These are phyloP conservation scores for Grammomys surdaster DNA, from an alignment of 2,113 vertebrate genomes.

Conservation along the genomic window DNA sequence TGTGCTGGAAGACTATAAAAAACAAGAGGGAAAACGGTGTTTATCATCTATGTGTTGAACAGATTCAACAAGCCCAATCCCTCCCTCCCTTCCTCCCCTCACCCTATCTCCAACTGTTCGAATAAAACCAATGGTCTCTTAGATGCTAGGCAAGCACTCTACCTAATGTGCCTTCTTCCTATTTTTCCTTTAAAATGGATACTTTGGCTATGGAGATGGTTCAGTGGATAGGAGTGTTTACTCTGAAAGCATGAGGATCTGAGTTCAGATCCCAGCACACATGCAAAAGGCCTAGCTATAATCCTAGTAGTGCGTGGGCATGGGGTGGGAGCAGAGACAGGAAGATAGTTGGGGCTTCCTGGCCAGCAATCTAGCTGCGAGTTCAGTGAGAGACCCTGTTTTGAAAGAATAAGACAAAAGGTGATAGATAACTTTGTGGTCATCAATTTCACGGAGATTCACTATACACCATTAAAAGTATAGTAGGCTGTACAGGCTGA, in stretches of 20 bases:
- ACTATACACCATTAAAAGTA: neutral
- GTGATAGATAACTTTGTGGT: neutral
- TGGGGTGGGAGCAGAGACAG: neutral
- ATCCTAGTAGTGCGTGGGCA: neutral
- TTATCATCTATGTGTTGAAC: slow-evolving; percentile 17
- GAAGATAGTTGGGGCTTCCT: neutral
- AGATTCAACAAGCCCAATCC: neutral
- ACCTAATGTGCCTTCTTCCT: neutral
- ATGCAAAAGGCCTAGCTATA: neutral
- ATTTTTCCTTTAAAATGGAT: neutral
- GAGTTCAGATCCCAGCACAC: neutral
- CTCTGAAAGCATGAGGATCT: neutral
- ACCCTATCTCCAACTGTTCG: neutral
- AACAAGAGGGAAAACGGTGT: slow-evolving; percentile 23
- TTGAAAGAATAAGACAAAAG: neutral
- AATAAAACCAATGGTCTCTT: neutral
- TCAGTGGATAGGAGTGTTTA: neutral
- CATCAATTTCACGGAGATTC: slow-evolving; percentile 25
- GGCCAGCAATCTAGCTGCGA: neutral
- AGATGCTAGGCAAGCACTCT: neutral
- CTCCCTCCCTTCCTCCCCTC: neutral
- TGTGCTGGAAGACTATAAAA: slow-evolving; percentile 24
- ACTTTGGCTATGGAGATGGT: neutral
- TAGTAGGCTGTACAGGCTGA: neutral
- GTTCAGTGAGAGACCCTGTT: neutral